Evolutionary conservation across 92 coral and sea anemone genomes (phyloP).

Genomic region (Parazoanthus darwini): DNA sequence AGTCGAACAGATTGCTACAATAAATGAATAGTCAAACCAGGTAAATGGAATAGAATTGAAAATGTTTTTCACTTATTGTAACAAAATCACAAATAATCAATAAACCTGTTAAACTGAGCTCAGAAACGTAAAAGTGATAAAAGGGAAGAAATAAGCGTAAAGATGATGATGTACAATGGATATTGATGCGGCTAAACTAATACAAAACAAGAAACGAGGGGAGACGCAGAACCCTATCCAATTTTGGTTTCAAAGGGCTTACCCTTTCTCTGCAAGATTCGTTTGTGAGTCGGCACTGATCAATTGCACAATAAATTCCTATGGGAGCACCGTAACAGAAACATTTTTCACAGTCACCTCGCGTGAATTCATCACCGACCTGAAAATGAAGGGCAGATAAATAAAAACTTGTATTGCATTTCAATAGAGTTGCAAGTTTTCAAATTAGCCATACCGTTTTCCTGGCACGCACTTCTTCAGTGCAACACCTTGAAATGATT

Average conservation of each 20-base stretch:
- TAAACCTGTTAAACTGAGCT: not conserved
- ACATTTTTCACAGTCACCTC: slow-evolving; percentile 59
- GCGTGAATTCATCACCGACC: slow-evolving; percentile 56
- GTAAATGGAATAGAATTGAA: no score
- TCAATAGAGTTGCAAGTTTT: not conserved
- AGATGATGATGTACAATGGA: not conserved
- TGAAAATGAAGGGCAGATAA: not conserved
- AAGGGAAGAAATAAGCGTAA: not conserved
- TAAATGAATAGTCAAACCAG: no score
- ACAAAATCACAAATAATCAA: not conserved
- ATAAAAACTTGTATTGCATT: not conserved
- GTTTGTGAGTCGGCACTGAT: slow-evolving; percentile 55
- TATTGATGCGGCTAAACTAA: not conserved
- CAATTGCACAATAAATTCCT: slow-evolving; percentile 52
- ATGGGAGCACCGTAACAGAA: slow-evolving; percentile 50
- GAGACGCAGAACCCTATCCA: no score
- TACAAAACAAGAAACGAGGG: not conserved
- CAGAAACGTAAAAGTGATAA: no score
- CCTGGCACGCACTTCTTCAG: not conserved
- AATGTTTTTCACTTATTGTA: no score
- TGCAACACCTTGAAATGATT: not conserved
- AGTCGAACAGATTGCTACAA: no score
- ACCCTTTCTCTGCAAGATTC: slow-evolving; percentile 53
- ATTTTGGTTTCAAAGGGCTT: not conserved
- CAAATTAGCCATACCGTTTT: not conserved